Evolutionary conservation across 2,113 vertebrate genomes (phyloP).

Genomic region (Anarrhichthys ocellatus): DNA sequence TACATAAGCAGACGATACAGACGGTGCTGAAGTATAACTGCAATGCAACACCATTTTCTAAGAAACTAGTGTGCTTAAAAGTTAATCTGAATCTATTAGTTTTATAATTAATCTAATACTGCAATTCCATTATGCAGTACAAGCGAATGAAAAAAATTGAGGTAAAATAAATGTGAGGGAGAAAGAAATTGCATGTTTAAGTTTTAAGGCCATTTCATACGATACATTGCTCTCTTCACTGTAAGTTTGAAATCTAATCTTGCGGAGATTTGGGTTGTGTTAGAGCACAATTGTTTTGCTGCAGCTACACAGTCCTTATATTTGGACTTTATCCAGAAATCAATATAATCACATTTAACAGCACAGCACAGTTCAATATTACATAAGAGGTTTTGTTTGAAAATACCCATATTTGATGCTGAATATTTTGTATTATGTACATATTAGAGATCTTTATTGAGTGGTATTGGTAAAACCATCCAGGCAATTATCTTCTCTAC

Average conservation of each 20-base stretch:
- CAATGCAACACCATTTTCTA: conserved; percentile 15
- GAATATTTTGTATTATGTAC: conserved; percentile 45
- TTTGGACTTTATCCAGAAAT: conserved; percentile 31
- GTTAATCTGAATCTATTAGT: conserved; percentile 14
- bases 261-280: neutral
- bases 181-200: conserved; percentile 32
- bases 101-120: conserved; percentile 29
- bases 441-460: conserved; percentile 29
- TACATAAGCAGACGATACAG: conserved; percentile 22
- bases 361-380: conserved; percentile 12
- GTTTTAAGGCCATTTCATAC: conserved; percentile 68
- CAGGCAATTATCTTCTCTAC: conserved; percentile 4
- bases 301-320: conserved; percentile 11
- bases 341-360: conserved; percentile 35
- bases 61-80: conserved; percentile 35
- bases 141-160: conserved; percentile 12
- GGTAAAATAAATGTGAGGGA: conserved; percentile 34
- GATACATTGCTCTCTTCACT: conserved; percentile 25
- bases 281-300: conserved; percentile 20
- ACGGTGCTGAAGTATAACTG: conserved; percentile 14
- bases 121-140: conserved; percentile 27
- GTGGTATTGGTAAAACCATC: conserved; percentile 28
- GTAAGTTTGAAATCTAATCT: conserved; percentile 19
- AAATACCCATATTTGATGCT: conserved; percentile 23
- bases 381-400: conserved; percentile 26